Conservation (phyloP, 2,888 invertebrate species). For the Volucella inanis region DNA sequence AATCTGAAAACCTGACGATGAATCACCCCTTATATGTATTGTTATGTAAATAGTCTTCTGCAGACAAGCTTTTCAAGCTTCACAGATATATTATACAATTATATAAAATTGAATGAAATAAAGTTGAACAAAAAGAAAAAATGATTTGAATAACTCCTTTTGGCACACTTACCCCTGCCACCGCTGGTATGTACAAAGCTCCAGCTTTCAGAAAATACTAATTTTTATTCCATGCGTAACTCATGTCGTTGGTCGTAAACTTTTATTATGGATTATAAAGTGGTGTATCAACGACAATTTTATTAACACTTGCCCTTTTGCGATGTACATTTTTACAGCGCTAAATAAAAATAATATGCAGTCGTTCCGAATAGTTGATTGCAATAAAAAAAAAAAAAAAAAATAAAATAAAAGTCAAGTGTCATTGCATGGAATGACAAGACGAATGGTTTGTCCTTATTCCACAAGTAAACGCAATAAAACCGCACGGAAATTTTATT, state of each 20-base stretch:
- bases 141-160: too few species aligned
- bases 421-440: conserved; percentile 22
- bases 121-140: too few species aligned
- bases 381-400: conserved; percentile 47
- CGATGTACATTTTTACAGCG: conserved; percentile 18
- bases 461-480: conserved; percentile 67
- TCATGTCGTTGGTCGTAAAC: background rate
- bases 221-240: conserved; percentile 21
- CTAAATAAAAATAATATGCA: conserved; percentile 33
- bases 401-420: conserved; percentile 34
- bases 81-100: too few species aligned
- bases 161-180: too few species aligned
- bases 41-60: too few species aligned
- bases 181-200: too few species aligned
- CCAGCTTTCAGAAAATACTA: background rate
- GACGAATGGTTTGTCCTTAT: conserved; percentile 60
- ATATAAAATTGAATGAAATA: too few species aligned
- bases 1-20: too few species aligned
- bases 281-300: conserved; percentile 44
- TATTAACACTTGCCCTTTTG: conserved; percentile 53
- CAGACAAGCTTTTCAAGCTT: too few species aligned
- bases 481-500: conserved; percentile 80
- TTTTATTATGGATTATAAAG: conserved; percentile 4
- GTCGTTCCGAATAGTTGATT: conserved; percentile 42
- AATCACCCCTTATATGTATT: too few species aligned